Percentiles rank a stretch among this genome's conserved stretches.
Conservation (phyloP, 2,113 vertebrate genomes). For the Arenaria interpres region DNA sequence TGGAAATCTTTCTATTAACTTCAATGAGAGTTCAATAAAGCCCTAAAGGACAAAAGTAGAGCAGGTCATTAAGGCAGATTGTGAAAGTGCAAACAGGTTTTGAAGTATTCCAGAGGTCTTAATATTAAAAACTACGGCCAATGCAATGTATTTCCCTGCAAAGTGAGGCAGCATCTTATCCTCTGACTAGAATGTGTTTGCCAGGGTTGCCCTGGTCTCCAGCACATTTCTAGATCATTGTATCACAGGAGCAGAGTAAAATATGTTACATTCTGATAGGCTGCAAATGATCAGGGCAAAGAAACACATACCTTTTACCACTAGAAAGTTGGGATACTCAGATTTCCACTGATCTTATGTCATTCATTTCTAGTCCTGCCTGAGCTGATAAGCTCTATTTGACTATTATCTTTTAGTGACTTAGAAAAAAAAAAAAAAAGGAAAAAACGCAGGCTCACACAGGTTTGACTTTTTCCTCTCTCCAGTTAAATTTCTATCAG, state of each 20-base stretch:
- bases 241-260: background rate
- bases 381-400: background rate
- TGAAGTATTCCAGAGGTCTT: background rate
- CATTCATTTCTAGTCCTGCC: background rate
- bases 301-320: background rate
- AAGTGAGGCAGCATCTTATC: background rate
- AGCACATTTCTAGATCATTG: background rate
- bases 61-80: background rate
- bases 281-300: background rate
- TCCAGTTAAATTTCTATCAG: background rate
- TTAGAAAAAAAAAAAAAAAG: background rate
- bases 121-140: background rate
- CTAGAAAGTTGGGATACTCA: background rate
- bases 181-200: background rate
- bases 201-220: background rate
- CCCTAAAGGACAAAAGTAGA: conserved; percentile 18
- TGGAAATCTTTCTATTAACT: conserved; percentile 7
- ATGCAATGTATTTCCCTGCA: background rate
- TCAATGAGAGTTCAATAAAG: conserved; percentile 14
- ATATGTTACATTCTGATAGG: background rate
- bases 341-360: background rate
- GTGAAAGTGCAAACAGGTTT: background rate
- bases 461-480: background rate
- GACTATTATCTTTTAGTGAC: background rate
- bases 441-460: background rate